Evolutionary conservation across 2,797 vertebrate genomes (phyloP).

Genomic region (Sebastes aleutianus): DNA sequence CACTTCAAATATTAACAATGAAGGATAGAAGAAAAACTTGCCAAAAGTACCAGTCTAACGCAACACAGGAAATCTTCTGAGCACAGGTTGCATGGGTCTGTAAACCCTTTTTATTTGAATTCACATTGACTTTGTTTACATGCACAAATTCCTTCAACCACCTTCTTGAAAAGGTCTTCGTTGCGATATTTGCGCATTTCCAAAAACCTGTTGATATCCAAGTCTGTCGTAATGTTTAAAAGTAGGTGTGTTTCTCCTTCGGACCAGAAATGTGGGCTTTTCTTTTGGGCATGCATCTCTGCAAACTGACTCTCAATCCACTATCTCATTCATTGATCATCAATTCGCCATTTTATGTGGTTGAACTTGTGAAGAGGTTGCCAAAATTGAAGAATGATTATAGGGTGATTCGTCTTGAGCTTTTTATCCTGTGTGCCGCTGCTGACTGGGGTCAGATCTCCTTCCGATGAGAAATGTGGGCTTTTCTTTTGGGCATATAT

Average conservation of each 20-base stretch:
- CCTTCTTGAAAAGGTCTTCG: too few relatives aligned
- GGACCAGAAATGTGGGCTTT: too few relatives aligned
- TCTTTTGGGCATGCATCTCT: too few relatives aligned
- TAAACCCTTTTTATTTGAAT: constrained; percentile 52
- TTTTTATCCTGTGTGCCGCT: not conserved
- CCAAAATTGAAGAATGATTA: constrained; percentile 46
- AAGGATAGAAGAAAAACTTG: not conserved
- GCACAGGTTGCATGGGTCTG: not conserved
- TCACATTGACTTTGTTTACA: constrained; percentile 8
- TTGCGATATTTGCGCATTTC: too few relatives aligned
- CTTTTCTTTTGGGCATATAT: too few relatives aligned
- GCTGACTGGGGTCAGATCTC: constrained; percentile 26
- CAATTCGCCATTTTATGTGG: constrained; percentile 50
- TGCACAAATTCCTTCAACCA: too few relatives aligned
- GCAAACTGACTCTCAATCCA: constrained; percentile 9
- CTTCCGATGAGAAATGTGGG: too few relatives aligned
- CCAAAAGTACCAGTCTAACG: too few relatives aligned
- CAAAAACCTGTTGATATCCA: too few relatives aligned
- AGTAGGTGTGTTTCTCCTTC: too few relatives aligned
- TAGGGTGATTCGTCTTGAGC: constrained; percentile 33
- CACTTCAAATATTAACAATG: not conserved
- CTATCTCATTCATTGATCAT: constrained; percentile 57
- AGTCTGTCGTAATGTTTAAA: too few relatives aligned
- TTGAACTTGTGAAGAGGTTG: constrained; percentile 34
- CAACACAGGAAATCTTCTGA: not conserved